Conservation (phyloP, 2,113 vertebrate genomes). For the Ploceus nigricollis region DNA sequence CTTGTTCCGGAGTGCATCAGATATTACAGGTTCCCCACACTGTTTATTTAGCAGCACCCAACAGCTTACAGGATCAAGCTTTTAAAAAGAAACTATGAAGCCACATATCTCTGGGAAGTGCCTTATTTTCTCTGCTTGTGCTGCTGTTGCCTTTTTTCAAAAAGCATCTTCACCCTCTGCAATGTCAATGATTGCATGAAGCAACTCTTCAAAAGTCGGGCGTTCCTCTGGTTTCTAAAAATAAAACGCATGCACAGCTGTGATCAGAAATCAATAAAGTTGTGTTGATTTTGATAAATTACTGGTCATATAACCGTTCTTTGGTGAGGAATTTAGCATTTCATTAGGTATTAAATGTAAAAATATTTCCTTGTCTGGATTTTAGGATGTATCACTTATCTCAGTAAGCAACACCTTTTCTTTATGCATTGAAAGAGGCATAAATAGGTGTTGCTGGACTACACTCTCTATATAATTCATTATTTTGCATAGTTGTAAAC, state of each 20-base stretch:
- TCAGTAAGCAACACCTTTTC: not conserved
- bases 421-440: not conserved
- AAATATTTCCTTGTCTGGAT: not conserved
- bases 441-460: not conserved
- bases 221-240: conserved; percentile 79
- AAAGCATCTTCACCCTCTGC: conserved; percentile 73
- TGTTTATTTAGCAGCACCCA: not conserved
- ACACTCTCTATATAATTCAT: not conserved
- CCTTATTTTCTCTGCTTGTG: not conserved
- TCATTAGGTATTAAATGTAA: not conserved
- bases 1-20: not conserved
- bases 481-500: not conserved
- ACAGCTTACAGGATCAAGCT: not conserved
- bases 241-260: not conserved
- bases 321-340: not conserved
- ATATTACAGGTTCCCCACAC: not conserved
- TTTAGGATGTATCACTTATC: not conserved
- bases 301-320: not conserved
- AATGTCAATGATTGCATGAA: conserved; percentile 71
- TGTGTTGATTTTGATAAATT: not conserved
- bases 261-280: not conserved
- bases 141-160: conserved; percentile 36
- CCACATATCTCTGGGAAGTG: not conserved
- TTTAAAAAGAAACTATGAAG: not conserved
- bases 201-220: conserved; percentile 74